Percentiles rank a stretch among this genome's conserved stretches.
phyloP scores from a whole-genome alignment of 2,888 invertebrate species.

The Drosophila nigricruria region DNA sequence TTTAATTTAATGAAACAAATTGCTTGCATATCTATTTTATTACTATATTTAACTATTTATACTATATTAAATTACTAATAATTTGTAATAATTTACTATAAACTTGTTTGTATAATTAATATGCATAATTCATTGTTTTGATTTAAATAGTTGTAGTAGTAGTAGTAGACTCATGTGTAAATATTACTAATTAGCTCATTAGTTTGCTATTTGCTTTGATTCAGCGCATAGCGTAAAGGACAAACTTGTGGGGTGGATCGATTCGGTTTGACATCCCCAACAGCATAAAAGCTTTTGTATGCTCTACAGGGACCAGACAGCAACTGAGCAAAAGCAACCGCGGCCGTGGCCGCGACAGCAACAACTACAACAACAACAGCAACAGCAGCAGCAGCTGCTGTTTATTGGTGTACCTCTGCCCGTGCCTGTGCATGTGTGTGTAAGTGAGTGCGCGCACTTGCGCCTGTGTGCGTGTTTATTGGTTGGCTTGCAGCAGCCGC shows the following conservation, averaged over 20 bases:
- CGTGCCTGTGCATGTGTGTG: slow-evolving; percentile 15
- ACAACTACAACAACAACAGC: neutral
- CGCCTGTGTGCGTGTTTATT: slow-evolving; percentile 39
- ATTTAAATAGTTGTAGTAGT: neutral
- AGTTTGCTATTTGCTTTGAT: neutral
- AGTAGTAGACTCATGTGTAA: neutral
- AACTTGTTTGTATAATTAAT: neutral
- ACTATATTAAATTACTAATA: neutral
- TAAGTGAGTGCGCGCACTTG: slow-evolving; percentile 9
- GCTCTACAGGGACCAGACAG: slow-evolving; percentile 37
- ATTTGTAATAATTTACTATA: neutral
- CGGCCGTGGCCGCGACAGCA: slow-evolving; percentile 13
- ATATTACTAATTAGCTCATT: slow-evolving; percentile 7
- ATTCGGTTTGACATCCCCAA: slow-evolving; percentile 24
- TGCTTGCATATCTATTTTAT: neutral
- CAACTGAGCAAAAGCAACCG: slow-evolving; percentile 22
- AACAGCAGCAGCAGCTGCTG: slow-evolving; percentile 43
- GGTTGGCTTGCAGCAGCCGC: slow-evolving; percentile 38
- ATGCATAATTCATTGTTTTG: neutral
- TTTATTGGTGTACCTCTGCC: slow-evolving; percentile 23
- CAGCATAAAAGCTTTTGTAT: slow-evolving; percentile 56
- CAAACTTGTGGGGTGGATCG: slow-evolving; percentile 40
- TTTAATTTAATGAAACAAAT: too few relatives aligned
- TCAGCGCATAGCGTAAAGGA: slow-evolving; percentile 19
- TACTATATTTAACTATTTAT: neutral